Percentiles rank a stretch among this genome's conserved stretches.
Conservation (phyloP, 2,797 vertebrate species). For the Lagodon rhomboides region DNA sequence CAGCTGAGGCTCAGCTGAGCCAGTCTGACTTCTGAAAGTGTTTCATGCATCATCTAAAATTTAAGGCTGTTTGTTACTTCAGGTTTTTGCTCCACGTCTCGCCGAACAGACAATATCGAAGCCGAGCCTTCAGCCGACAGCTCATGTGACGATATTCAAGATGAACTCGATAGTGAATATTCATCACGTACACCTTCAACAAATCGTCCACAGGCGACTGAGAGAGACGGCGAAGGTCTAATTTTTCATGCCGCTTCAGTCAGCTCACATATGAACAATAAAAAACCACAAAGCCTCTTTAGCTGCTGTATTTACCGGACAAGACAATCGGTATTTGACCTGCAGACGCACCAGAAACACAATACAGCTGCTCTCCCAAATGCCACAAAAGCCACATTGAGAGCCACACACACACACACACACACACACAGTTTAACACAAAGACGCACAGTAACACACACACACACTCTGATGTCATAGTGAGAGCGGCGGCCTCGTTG, state of each 20-base stretch:
- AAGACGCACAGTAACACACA: constrained; percentile 26
- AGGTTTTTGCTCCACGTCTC: neutral
- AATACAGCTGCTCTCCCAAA: constrained; percentile 39
- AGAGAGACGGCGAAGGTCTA: no score
- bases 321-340: neutral
- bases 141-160: no score
- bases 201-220: no score
- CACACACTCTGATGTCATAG: constrained; percentile 59
- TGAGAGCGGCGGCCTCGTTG: constrained; percentile 54
- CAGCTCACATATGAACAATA: no score
- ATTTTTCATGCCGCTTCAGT: no score
- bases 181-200: no score
- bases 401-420: constrained; percentile 23
- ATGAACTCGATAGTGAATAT: no score
- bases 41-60: neutral
- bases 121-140: no score
- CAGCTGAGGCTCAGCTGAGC: neutral
- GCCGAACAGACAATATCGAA: neutral
- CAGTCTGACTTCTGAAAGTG: neutral
- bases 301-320: neutral
- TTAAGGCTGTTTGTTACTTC: neutral
- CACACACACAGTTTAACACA: constrained; percentile 18
- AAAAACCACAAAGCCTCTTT: no score
- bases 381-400: constrained; percentile 61
- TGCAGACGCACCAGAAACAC: neutral